These are phyloP conservation scores for Philonicus albiceps DNA, from an alignment of 2,888 invertebrate species.

Conservation along the genomic window DNA sequence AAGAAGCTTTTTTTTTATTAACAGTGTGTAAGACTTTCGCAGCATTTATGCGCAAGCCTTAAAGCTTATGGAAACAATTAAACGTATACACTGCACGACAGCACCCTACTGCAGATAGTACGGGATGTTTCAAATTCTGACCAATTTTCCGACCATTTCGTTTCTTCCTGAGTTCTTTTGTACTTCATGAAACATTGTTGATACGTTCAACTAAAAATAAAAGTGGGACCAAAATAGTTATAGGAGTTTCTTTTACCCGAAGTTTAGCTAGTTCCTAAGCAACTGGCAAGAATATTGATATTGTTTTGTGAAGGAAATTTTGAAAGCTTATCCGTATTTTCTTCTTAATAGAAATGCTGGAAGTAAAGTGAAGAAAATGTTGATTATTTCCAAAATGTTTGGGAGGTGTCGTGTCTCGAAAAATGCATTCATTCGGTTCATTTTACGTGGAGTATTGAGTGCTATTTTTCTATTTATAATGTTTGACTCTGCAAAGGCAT, in stretches of 20 bases:
- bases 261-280: not conserved
- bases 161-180: not conserved
- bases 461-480: not conserved
- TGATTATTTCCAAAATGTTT: not conserved
- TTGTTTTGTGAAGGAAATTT: not conserved
- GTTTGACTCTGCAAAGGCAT: not conserved
- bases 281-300: not conserved
- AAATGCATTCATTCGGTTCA: not conserved
- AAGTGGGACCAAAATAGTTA: constrained; percentile 1
- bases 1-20: not conserved
- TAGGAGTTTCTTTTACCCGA: not conserved
- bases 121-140: not conserved
- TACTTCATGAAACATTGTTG: not conserved
- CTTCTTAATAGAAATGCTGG: not conserved
- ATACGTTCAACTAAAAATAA: constrained; percentile 11
- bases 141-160: not conserved
- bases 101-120: not conserved
- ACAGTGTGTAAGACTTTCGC: constrained; percentile 49
- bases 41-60: not conserved
- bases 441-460: not conserved
- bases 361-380: not conserved
- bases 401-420: not conserved
- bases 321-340: not conserved
- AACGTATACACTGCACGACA: not conserved
- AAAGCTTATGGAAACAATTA: not conserved